Conservation (phyloP, 2,888 invertebrate species). For the Drosophila nr. medialis region DNA sequence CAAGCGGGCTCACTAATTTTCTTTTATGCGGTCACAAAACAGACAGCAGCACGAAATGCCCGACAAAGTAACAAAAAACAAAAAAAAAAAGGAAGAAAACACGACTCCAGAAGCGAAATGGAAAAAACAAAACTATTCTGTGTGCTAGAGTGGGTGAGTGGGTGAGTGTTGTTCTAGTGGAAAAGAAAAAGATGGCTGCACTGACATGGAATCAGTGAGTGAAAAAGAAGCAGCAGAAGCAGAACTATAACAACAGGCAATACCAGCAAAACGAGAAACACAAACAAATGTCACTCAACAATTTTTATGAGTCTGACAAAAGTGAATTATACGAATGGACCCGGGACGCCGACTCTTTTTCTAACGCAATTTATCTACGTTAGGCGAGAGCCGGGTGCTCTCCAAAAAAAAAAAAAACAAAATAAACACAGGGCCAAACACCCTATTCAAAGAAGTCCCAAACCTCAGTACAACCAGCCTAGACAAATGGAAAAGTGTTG, state of each 20-base stretch:
- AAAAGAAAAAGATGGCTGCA: slow-evolving; percentile 76
- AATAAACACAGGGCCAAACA: background rate
- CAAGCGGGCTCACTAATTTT: slow-evolving; percentile 74
- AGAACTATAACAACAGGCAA: slow-evolving; percentile 52
- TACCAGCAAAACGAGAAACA: slow-evolving; percentile 76
- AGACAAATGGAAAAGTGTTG: slow-evolving; percentile 73
- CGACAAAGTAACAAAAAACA: slow-evolving; percentile 37
- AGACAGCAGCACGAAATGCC: slow-evolving; percentile 64
- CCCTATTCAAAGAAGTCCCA: background rate
- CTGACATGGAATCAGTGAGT: slow-evolving; percentile 72
- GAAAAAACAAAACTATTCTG: slow-evolving; percentile 49
- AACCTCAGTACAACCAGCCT: slow-evolving; percentile 28
- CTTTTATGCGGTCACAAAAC: slow-evolving; percentile 73
- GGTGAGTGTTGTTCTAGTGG: slow-evolving; percentile 42
- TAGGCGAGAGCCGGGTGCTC: slow-evolving; percentile 48
- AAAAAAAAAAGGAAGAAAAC: slow-evolving; percentile 35
- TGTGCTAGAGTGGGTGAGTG: slow-evolving; percentile 27
- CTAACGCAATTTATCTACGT: slow-evolving; percentile 81
- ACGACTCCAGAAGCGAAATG: slow-evolving; percentile 44
- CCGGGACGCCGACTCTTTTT: slow-evolving; percentile 77
- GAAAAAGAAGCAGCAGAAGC: slow-evolving; percentile 30
- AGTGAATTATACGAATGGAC: slow-evolving; percentile 81
- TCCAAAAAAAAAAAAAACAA: slow-evolving; percentile 7
- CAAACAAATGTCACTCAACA: slow-evolving; percentile 81
- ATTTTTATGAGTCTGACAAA: slow-evolving; percentile 81